These are phyloP conservation scores for Sinosuthora webbiana DNA, from an alignment of 2,113 vertebrate species.

Conservation along the genomic window DNA sequence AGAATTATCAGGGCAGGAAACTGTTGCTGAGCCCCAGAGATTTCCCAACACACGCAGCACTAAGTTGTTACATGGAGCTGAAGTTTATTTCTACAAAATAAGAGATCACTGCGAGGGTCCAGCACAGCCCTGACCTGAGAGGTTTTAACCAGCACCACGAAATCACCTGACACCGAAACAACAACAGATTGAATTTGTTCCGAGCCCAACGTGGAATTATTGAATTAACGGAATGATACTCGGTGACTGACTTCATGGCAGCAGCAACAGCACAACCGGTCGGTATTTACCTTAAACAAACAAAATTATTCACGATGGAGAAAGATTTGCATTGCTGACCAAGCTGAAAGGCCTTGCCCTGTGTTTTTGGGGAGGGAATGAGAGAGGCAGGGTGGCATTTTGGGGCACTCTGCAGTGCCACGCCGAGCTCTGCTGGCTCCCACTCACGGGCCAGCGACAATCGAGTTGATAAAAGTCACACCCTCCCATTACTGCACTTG, in stretches of 20 bases:
- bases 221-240: background rate
- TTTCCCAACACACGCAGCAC: background rate
- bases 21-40: background rate
- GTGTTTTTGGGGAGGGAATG: background rate
- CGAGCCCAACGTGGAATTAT: background rate
- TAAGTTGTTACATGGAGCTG: background rate
- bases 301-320: background rate
- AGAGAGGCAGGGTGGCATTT: background rate
- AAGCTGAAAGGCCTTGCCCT: background rate
- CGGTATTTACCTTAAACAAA: background rate
- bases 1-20: background rate
- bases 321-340: background rate
- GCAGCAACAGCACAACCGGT: background rate
- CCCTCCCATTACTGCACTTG: background rate
- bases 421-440: background rate
- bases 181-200: background rate
- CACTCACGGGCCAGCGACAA: rapidly evolving
- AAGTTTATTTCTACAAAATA: background rate
- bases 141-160: background rate
- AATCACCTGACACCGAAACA: background rate
- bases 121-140: background rate
- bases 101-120: background rate
- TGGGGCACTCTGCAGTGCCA: background rate
- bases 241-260: background rate
- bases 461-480: background rate